A percentile compares a stretch with the other conserved stretches of the same genome.
phyloP scores from a whole-genome alignment of 1,140 invertebrate genomes.

The Leucophenga varia region DNA sequence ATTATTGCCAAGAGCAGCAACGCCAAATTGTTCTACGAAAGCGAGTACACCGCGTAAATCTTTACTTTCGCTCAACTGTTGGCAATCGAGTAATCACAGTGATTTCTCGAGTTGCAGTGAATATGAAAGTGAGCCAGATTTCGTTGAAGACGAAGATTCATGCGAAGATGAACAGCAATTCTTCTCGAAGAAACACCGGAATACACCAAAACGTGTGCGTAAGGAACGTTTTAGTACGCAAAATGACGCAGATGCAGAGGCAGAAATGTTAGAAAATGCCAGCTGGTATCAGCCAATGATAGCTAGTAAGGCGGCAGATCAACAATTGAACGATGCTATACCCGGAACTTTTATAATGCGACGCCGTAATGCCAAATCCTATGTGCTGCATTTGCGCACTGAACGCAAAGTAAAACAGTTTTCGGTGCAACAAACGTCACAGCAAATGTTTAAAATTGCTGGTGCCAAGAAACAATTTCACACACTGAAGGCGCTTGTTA shows the following conservation, averaged over 20 bases:
- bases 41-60: conserved; percentile 41
- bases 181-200: background rate
- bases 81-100: conserved; percentile 42
- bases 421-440: conserved; percentile 29
- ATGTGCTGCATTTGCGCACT: conserved; percentile 34
- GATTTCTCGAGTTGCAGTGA: conserved; percentile 32
- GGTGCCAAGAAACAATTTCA: conserved; percentile 95
- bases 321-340: conserved; percentile 28
- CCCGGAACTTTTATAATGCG: conserved; percentile 42
- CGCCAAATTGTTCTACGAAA: conserved; percentile 22
- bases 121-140: conserved; percentile 12
- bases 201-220: no score
- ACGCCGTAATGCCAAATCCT: conserved; percentile 34
- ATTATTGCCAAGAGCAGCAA: conserved; percentile 1
- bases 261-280: conserved; percentile 29
- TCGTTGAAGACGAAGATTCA: conserved; percentile 35
- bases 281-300: conserved; percentile 46
- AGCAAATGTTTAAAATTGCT: conserved; percentile 59
- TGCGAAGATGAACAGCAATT: background rate
- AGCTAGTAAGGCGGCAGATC: conserved; percentile 33
- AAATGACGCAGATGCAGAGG: conserved; percentile 25
- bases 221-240: no score
- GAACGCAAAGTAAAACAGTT: conserved; percentile 41
- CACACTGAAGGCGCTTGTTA: conserved; percentile 84
- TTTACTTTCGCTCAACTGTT: conserved; percentile 45